Evolutionary conservation across 2,888 invertebrate species (phyloP), one percentile per base, ranked within the genome.

Genomic region (Dryomyza anilis): DNA sequence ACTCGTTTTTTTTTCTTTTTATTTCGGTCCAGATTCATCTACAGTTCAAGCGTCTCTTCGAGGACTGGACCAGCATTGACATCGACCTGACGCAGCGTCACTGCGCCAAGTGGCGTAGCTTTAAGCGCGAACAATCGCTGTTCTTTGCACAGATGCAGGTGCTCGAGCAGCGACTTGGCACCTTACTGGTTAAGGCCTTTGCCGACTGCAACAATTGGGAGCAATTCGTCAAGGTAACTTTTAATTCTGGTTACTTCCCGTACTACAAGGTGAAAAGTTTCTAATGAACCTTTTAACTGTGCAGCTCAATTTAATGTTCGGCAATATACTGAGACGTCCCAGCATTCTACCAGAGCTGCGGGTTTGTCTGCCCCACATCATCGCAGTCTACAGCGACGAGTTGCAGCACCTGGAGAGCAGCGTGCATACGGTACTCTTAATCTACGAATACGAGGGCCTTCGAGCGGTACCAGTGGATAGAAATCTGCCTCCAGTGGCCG

Each of bases 401-500:
- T 65, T 83, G 60, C 69, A 70, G 46, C 77, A 76, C 67, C 73
- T 82, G 63, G 77, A 82, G 67, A 39, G 29, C 57, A 74, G 74
- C 64, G 73, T 76, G 30, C 65, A 69, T 29, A 70, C 74, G 29
- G 72, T 77, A 27, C 61, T 81, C 19, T 58, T 77, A 59, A 69
- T 70, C 57, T 75, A 73, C 70, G 78, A 78, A 65, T 72, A 68
- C 30, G 75, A 74, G 43, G 27, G 36, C 12, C 48, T 70, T 52
- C 63, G 73, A 21, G 39, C 71, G 8, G 36, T 80, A 23, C 74
- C 78, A 1, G 45, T 71, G 29, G 76, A 81, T 43, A 70, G 70
- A 29, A 91, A 80, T 91, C 94, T 50, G 89, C 91, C 63, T 86
- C 74, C 78, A 19, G 71, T 93, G 1, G 88, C 92, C 21, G 93